Conservation (phyloP, 1,140 invertebrate genomes). For the Drosophila repleta region DNA sequence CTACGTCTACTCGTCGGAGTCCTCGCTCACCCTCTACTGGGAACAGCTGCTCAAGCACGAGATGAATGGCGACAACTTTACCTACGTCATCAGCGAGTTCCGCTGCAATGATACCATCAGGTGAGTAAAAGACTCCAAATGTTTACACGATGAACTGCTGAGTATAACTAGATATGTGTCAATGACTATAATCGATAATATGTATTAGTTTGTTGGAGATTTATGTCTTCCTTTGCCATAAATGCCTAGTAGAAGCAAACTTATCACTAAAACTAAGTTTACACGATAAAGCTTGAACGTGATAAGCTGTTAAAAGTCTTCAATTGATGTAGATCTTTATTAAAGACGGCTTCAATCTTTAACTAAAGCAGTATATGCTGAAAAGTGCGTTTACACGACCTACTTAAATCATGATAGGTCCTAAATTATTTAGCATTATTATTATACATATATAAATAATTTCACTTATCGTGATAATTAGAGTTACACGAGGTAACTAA, state of each 20-base stretch:
- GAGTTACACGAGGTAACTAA: neutral
- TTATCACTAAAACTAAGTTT: neutral
- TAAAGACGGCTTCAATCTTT: too few species aligned
- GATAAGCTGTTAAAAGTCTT: neutral
- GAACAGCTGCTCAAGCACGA: constrained; percentile 62
- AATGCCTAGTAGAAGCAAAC: too few species aligned
- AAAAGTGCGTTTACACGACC: neutral
- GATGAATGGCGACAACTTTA: constrained; percentile 57
- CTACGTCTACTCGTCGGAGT: constrained; percentile 62
- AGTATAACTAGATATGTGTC: too few species aligned
- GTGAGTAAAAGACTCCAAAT: constrained; percentile 41
- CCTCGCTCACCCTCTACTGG: constrained; percentile 61
- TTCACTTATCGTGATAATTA: too few species aligned
- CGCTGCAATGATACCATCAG: constrained; percentile 44
- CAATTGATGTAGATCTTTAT: too few species aligned
- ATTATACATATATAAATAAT: too few species aligned
- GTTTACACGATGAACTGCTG: neutral
- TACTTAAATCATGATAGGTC: too few species aligned
- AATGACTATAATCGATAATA: too few species aligned
- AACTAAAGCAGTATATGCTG: too few species aligned
- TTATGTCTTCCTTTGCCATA: too few species aligned
- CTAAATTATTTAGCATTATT: too few species aligned
- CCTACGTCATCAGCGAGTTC: constrained; percentile 62
- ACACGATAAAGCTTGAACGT: neutral
- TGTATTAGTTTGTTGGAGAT: too few species aligned